Percentiles rank a stretch among this genome's conserved stretches.
Conservation (phyloP, 2,113 vertebrate genomes). For the Anas platyrhynchos region DNA sequence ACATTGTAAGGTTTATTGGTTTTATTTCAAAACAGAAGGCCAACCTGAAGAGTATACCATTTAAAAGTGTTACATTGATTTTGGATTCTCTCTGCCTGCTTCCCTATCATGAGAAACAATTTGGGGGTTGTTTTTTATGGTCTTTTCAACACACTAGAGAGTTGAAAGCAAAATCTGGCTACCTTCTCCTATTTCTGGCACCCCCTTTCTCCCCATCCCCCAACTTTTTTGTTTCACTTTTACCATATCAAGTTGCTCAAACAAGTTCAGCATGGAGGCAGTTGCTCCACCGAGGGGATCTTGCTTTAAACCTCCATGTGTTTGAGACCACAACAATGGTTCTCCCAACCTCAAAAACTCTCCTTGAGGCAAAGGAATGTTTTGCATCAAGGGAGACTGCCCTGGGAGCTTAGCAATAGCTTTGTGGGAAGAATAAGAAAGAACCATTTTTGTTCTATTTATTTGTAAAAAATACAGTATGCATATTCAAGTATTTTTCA, state of each 20-base stretch:
- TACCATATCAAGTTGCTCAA: conserved; percentile 2
- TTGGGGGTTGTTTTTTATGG: not conserved
- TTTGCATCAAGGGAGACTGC: conserved; percentile 52
- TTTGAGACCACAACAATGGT: conserved; percentile 58
- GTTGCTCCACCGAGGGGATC: not conserved
- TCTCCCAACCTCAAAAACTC: conserved; percentile 54
- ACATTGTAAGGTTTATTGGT: not conserved
- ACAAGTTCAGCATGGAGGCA: conserved; percentile 28
- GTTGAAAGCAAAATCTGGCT: not conserved
- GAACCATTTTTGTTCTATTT: conserved; percentile 54
- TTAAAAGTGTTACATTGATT: not conserved
- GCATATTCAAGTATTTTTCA: conserved; percentile 58
- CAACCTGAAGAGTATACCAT: not conserved
- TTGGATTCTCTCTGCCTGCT: not conserved
- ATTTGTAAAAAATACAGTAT: conserved; percentile 60
- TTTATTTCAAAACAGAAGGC: conserved; percentile 37
- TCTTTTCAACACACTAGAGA: not conserved
- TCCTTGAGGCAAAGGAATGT: conserved; percentile 62
- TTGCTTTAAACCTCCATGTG: conserved; percentile 36
- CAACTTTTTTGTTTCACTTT: conserved; percentile 18
- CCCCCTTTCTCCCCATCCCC: not conserved
- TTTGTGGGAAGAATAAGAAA: conserved; percentile 64
- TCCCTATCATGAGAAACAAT: not conserved
- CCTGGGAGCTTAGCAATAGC: conserved; percentile 29
- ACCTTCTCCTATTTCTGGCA: not conserved